These are phyloP conservation scores for Fundulus diaphanus DNA, from an alignment of 2,797 vertebrate genomes.

Conservation along the genomic window DNA sequence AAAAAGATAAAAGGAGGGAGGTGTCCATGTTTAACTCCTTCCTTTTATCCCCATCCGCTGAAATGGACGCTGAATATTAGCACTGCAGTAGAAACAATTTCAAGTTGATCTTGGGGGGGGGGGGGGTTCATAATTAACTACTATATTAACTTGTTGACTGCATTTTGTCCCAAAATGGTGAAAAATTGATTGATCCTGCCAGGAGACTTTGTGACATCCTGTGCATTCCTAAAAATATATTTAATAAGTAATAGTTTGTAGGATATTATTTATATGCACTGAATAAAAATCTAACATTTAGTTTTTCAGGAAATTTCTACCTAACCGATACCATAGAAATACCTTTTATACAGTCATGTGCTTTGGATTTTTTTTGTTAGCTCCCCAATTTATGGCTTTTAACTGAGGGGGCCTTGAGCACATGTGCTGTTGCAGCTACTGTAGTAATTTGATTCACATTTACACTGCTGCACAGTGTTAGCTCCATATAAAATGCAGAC, in stretches of 20 bases:
- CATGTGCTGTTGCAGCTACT: neutral
- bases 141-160: conserved; percentile 5
- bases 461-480: neutral
- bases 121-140: conserved; percentile 51
- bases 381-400: too few relatives aligned
- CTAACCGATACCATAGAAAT: too few relatives aligned
- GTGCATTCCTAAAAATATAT: neutral
- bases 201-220: conserved; percentile 3
- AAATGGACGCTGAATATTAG: conserved; percentile 62
- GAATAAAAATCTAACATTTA: too few relatives aligned
- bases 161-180: conserved; percentile 25
- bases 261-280: too few relatives aligned
- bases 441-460: neutral
- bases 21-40: conserved; percentile 11
- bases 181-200: conserved; percentile 24
- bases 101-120: conserved; percentile 32
- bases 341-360: too few relatives aligned
- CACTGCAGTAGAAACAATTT: conserved; percentile 4
- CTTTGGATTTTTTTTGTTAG: too few relatives aligned
- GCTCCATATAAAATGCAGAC: neutral
- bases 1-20: conserved; percentile 24
- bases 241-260: too few relatives aligned
- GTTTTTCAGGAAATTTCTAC: too few relatives aligned
- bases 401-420: too few relatives aligned
- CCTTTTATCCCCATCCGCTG: conserved; percentile 42